Evolutionary conservation across 2,888 invertebrate genomes (phyloP).

Genomic region (Muscina levida): DNA sequence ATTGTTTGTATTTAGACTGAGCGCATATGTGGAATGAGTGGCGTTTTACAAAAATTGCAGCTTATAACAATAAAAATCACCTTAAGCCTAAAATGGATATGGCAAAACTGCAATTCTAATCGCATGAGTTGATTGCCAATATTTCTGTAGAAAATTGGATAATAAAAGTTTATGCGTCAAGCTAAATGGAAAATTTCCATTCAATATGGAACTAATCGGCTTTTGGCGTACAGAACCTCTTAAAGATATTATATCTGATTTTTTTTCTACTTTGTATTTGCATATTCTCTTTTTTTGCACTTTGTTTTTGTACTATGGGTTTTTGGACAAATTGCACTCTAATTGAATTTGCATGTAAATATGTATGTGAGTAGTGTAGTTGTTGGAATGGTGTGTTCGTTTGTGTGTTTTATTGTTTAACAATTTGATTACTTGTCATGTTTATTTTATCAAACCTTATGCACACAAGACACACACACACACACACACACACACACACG

Average conservation of each 20-base stretch:
- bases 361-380: slow-evolving; percentile 5
- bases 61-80: background rate
- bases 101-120: background rate
- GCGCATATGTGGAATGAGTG: too few species aligned
- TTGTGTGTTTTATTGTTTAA: slow-evolving; percentile 29
- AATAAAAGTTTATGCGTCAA: background rate
- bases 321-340: slow-evolving; percentile 41
- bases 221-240: slow-evolving; percentile 5
- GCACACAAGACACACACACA: too few species aligned
- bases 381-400: slow-evolving; percentile 6
- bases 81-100: background rate
- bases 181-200: background rate
- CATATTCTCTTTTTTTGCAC: background rate
- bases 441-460: slow-evolving; percentile 20
- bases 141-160: slow-evolving; percentile 9
- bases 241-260: background rate
- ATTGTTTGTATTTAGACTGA: too few species aligned
- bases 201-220: slow-evolving; percentile 30
- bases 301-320: background rate
- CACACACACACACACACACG: background rate
- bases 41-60: background rate
- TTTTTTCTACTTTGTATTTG: background rate
- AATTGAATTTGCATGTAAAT: slow-evolving; percentile 46
- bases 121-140: slow-evolving; percentile 15
- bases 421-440: slow-evolving; percentile 42